Base-by-base conservation (phyloP, 1,140 invertebrate species). In the Drosophila oshimai region DNA sequence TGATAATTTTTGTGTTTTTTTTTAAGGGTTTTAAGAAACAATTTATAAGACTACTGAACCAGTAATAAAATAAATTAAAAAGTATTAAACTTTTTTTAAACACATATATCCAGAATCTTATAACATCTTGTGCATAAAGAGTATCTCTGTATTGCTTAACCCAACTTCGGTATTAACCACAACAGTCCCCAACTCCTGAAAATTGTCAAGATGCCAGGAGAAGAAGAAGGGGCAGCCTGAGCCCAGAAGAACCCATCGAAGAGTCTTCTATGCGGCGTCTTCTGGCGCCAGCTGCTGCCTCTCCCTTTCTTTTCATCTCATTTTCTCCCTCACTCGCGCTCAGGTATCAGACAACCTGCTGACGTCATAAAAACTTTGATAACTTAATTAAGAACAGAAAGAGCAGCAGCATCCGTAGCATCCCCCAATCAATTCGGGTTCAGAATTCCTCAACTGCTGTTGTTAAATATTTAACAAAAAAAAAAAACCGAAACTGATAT, bases 331-430 rank as follows among this genome's bases (percentile, higher is more conserved):
- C 31, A 15, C 34, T 26, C 39, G 50, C 10, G 5, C n/a, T 4
- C 18, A 6, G 0, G 13, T 39, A 37, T 50, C 47, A 22, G 53
- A 18, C 28, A 34, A 60, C 47, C 36, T 72, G 80, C 71, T 86
- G 80, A 87, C 81, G 81, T 87, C 81, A 87, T 87, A 87, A 79
- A 86, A 74, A 87, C 76, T 65, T 87, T 87, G 81, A 87, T 87
- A 87, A 87, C 81, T 87, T 87, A 87, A 87, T 87, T 87, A 87
- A 87, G 36, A 79, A 68, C 57, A 55, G 55, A 55, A 68, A 34
- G 20, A 50, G 20, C 20, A 39, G 6, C 46, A 22, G 54, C 53
- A 36, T 7, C 28, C n/a, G n/a, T n/a, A n/a, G n/a, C n/a, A n/a
- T n/a, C n/a, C n/a, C 6, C 10, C 36, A 29, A 62, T 41, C 41